A percentile compares a stretch with the other conserved stretches of the same genome.
Evolutionary conservation across 2,797 vertebrate genomes (phyloP).

Genomic region (Dicrostonyx torquatus): DNA sequence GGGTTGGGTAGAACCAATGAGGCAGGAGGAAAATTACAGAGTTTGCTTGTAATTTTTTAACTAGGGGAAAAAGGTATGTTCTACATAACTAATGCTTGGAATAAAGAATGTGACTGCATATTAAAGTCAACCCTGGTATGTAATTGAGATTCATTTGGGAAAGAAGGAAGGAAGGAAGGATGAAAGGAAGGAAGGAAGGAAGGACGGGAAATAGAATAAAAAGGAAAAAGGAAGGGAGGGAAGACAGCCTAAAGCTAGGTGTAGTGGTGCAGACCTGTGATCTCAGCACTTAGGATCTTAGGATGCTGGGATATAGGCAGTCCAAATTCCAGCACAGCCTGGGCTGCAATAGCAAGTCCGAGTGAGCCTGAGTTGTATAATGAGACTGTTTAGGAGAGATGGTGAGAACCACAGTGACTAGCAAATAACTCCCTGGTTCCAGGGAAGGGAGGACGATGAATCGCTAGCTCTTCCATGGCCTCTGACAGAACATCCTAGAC

Average conservation of each 20-base stretch:
- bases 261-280: background rate
- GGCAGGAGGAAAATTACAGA: background rate
- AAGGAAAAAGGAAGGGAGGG: background rate
- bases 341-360: background rate
- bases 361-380: background rate
- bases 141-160: background rate
- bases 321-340: background rate
- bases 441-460: background rate
- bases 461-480: background rate
- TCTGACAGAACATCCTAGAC: background rate
- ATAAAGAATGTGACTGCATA: background rate
- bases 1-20: background rate
- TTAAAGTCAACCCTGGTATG: background rate
- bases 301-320: background rate
- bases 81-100: constrained; percentile 8
- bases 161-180: background rate
- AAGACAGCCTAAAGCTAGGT: background rate
- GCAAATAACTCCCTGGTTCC: background rate
- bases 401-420: background rate
- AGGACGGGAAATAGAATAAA: background rate
- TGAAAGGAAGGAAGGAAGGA: background rate
- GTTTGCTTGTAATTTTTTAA: constrained; percentile 17
- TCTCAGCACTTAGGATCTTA: background rate
- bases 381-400: background rate
- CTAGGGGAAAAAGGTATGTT: background rate